Conservation (phyloP, 2,113 vertebrate species). For the Procavia capensis region DNA sequence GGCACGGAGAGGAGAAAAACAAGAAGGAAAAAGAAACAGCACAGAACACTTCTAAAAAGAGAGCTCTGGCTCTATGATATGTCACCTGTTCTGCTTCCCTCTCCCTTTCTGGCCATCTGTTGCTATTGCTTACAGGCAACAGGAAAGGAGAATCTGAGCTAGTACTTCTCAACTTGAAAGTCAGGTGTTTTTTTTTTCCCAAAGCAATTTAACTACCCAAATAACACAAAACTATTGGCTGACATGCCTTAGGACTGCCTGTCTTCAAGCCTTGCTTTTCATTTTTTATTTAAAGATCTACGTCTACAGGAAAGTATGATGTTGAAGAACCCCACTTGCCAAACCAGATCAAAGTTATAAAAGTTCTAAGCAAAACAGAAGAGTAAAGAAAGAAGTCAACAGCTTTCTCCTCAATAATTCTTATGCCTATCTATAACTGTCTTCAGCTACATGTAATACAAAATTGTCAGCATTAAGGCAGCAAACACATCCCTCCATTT, state of each 20-base stretch:
- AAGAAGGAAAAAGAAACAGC: neutral
- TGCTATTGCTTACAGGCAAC: neutral
- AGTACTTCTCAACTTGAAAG: slow-evolving; percentile 3
- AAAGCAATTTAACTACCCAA: slow-evolving; percentile 45
- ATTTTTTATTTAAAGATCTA: slow-evolving; percentile 58
- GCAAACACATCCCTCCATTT: slow-evolving; percentile 3
- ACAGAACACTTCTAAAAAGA: neutral
- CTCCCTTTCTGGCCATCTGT: neutral
- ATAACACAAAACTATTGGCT: slow-evolving; percentile 16
- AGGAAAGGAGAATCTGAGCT: neutral
- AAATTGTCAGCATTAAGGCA: neutral
- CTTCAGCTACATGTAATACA: slow-evolving; percentile 14
- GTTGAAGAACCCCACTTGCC: slow-evolving; percentile 51
- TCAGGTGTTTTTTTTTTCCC: neutral
- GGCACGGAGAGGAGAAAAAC: neutral
- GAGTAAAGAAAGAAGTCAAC: slow-evolving; percentile 51
- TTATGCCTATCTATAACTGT: slow-evolving; percentile 8
- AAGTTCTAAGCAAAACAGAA: slow-evolving; percentile 51
- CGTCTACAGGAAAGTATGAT: slow-evolving; percentile 59
- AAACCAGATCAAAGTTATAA: slow-evolving; percentile 50
- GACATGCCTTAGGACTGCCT: neutral
- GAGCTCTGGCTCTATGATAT: neutral
- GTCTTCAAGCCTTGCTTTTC: neutral
- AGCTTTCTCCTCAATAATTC: slow-evolving; percentile 23
- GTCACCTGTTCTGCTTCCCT: neutral